Base-by-base conservation (phyloP, 2,113 vertebrate species). In the Rhinoderma darwinii region DNA sequence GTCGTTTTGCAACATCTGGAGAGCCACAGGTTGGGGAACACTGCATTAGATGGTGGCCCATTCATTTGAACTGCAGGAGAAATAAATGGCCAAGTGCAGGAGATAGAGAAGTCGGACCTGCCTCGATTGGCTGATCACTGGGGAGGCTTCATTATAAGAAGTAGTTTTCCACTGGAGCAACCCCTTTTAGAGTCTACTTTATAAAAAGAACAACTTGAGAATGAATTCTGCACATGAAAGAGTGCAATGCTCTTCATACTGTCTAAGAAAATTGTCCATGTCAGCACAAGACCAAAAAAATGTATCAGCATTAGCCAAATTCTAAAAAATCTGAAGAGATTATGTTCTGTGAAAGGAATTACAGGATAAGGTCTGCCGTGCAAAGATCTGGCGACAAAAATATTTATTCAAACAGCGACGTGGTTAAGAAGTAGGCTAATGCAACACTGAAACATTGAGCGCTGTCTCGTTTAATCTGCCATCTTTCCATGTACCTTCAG, bases 401-500 rank as follows among this genome's bases (percentile, higher is more conserved):
- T 85, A 85, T 63, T 66, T 44, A 77, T 43, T 66, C 39, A 61
- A 47, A 85, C 35, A 77, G 54, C 30, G 32, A 77, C 78, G 73
- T 17, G 84, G 73, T 77, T 77, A 66, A 56, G 37, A 63, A 76
- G 63, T 66, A 15, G 70, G 54, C 73, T 85, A 77, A 85, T 77
- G 66, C 50, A 18, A 77, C 27, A 27, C 39, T 77, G 41, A 77
- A 77, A 44, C 12, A 27, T 44, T 66, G 73, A 77, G 50, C 15
- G 73, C 84, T 85, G 84, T 85, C 84, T 78, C 20, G 37, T 77
- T 50, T 59, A 85, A 85, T 85, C 84, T 77, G 47, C 73, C 73
- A 43, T 77, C 73, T 59, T 85, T 75, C 56, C 72, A 50, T 77
- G 56, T 77, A 78, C 84, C 72, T 56, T 66, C 27, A 59, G 84